Base-by-base conservation (phyloP, 2,888 invertebrate species). In the Podabrus alpinus region DNA sequence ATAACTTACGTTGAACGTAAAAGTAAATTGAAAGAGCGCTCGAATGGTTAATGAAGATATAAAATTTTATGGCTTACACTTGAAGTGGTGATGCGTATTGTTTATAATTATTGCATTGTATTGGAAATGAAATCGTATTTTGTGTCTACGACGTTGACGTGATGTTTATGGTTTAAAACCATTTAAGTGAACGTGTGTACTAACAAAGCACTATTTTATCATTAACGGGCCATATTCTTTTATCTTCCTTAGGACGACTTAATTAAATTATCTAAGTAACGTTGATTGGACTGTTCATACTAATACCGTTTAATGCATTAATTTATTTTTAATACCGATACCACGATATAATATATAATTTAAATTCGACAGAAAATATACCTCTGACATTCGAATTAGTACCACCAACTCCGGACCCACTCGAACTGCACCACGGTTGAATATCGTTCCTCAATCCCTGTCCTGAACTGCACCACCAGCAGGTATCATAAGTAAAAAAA, bases 31-130 rank as follows among this genome's bases (percentile, higher is more conserved):
- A 71, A 71, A 59, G 66, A 19, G 15, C 66, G 15, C 24, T 19
- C 17, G 19, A 64, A 45, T 24, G 9, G 61, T 9, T 19, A 71
- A 71, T 66, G 71, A 71, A 71, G 66, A 71, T 59, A 71, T 71
- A 71, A 70, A 70, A 71, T 66, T 71, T 66, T 29, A 71, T 59
- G 45, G 15, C 71, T 7, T 9, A 70, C 45, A 9, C 62, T 25
- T 19, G 62, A 70, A 69, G 25, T 61, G 19, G 15, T 61, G 15
- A 61, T 69, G 21, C 61, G 69, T 15, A 61, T 68, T 68, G 59
- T 59, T 68, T 68, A 59, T 59, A 59, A 59, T 68, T 29, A 17
- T 59, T 29, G 16, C 67, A 29, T 29, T 16, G 29, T 16, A 67
- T 21, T 64, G 64, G 19, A 64, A 15, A 64, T 25, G 25, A 45